Evolutionary conservation across 2,113 vertebrate genomes (phyloP).

Genomic region (Felis catus): DNA sequence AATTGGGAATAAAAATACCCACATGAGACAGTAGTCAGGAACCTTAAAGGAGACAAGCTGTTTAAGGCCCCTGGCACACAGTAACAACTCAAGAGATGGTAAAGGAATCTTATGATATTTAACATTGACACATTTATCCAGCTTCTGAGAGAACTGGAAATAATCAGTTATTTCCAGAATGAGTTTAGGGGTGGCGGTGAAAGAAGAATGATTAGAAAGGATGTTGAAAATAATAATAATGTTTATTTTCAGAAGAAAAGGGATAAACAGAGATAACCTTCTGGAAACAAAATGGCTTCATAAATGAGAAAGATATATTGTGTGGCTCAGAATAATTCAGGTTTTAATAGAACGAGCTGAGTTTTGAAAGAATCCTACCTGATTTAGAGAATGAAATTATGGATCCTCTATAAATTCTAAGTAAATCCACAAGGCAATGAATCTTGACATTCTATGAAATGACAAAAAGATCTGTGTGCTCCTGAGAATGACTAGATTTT

Average conservation of each 20-base stretch:
- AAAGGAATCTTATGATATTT: background rate
- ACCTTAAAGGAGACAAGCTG: background rate
- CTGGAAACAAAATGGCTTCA: background rate
- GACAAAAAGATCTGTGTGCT: background rate
- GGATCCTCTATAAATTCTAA: background rate
- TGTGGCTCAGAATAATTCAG: background rate
- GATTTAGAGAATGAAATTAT: background rate
- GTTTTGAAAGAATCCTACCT: background rate
- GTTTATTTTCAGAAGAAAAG: background rate
- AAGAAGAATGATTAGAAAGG: background rate
- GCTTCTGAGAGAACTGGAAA: background rate
- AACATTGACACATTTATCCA: background rate
- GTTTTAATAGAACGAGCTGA: background rate
- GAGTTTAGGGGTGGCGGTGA: background rate
- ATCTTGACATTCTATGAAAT: background rate
- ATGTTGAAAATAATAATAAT: background rate
- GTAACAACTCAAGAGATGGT: background rate
- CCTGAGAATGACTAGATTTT: background rate
- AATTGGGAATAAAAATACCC: background rate
- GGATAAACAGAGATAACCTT: background rate
- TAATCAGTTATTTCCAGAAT: background rate
- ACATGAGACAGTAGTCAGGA: background rate
- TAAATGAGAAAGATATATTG: background rate
- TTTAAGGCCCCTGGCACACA: accelerated
- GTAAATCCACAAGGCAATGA: background rate